Conservation (phyloP, 2,113 vertebrate genomes). For the Canis aureus region DNA sequence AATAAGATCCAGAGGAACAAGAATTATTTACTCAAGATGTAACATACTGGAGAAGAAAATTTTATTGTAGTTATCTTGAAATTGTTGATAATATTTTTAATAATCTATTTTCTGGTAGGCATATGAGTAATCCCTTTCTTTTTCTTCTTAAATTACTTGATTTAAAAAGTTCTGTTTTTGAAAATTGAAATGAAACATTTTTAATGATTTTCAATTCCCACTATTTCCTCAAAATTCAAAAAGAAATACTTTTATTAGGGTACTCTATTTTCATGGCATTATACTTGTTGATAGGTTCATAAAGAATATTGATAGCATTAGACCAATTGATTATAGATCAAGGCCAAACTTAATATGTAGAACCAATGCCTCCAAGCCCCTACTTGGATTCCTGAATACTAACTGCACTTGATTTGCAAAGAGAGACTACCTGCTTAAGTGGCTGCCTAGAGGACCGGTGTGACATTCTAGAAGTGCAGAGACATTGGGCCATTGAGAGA, state of each 20-base stretch:
- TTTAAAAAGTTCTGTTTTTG: background rate
- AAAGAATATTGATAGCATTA: background rate
- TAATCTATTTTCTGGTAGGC: background rate
- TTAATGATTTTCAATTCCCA: background rate
- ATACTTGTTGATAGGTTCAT: background rate
- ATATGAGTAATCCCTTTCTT: background rate
- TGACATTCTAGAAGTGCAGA: background rate
- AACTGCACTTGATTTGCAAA: background rate
- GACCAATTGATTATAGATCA: background rate
- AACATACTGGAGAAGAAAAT: background rate
- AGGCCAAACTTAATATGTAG: background rate
- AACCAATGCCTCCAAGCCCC: background rate
- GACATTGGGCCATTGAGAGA: background rate
- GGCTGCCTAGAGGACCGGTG: background rate
- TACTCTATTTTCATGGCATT: background rate
- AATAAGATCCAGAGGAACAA: background rate
- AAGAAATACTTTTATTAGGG: background rate
- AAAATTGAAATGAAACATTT: background rate
- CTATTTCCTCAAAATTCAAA: background rate
- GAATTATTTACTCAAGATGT: background rate
- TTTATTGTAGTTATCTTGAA: background rate
- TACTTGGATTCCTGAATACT: background rate
- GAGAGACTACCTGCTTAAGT: background rate
- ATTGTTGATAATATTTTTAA: constrained; percentile 10
- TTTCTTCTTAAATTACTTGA: background rate